Base-by-base conservation (phyloP, 2,113 vertebrate genomes). In the Rhynchopsitta pachyrhyncha region DNA sequence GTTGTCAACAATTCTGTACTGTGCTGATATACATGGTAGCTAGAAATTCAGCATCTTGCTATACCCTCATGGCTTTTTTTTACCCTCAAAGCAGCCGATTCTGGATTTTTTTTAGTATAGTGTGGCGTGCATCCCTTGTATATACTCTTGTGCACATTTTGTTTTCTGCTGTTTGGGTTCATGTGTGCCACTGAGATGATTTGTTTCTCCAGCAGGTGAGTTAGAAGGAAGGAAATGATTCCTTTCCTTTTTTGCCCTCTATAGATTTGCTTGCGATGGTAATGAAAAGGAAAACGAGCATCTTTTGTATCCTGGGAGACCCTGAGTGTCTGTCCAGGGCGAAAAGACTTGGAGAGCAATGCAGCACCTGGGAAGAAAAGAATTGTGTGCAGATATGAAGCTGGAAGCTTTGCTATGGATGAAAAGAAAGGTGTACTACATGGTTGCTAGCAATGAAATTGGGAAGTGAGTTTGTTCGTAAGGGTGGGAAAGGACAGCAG, bases 321-420 rank as follows among this genome's bases (percentile, higher is more conserved):
- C 18, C 29, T 14, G n/a, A 49, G 19, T 23, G 7, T 46, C 17
- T 82, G 23, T 68, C 12, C 0, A 0, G 42, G 57, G 42, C 39
- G 35, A 49, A 62, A 63, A 68, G n/a, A 17, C 50, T 63, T 20
- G 28, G 33, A 91, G 49, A 69, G 64, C 47, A 76, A 13, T 0
- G 10, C 27, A 63, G 37, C 31, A 63, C 46, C 62, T 75, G 42
- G 62, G n/a, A 82, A 71, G n/a, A 59, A 49, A 59, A 59, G 28
- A 75, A 57, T 6, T 27, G 27, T 41, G 27, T 77, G 62, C 27
- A 17, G n/a, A 29, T 60, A 9, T 0, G 5, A 62, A 64, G 28
- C 25, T 94, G 35, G 49, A 77, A 73, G 44, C 37, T 91, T 67
- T 55, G 55, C 8, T 71, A 8, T 31, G 22, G 50, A 23, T 27